Conservation (phyloP, 2,113 vertebrate species). For the Herpetotheres cachinnans region DNA sequence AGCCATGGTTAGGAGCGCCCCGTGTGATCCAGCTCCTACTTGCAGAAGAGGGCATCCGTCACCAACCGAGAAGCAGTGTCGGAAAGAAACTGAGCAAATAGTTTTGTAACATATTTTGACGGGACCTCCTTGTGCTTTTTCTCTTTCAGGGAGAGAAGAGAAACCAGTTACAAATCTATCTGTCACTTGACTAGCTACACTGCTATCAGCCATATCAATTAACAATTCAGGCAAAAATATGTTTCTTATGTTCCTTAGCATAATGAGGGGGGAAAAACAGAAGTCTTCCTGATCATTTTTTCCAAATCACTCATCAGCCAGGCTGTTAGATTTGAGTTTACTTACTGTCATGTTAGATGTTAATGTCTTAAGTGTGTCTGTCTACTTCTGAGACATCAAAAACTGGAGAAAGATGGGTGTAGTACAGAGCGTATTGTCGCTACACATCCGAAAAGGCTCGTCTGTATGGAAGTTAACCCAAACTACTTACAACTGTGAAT, state of each 20-base stretch:
- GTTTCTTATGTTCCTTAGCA: not conserved
- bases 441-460: too few relatives aligned
- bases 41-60: constrained; percentile 78
- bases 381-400: not conserved
- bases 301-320: not conserved
- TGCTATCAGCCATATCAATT: not conserved
- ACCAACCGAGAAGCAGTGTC: not conserved
- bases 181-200: not conserved
- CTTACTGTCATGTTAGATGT: not conserved
- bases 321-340: not conserved
- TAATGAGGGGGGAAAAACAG: too few relatives aligned
- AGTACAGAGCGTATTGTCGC: rapidly evolving
- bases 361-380: not conserved
- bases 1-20: constrained; percentile 73
- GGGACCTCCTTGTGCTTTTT: not conserved
- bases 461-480: not conserved
- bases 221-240: constrained; percentile 8
- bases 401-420: too few relatives aligned
- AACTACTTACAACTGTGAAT: too few relatives aligned
- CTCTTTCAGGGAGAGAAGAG: not conserved
- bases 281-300: not conserved
- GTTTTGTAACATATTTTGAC: not conserved
- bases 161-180: constrained; percentile 10
- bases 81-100: not conserved
- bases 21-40: not conserved